Percentiles rank a stretch among this genome's conserved stretches.
These are phyloP conservation scores for Gymnoscopelus braueri DNA, from an alignment of 2,797 vertebrate species.

Conservation along the genomic window DNA sequence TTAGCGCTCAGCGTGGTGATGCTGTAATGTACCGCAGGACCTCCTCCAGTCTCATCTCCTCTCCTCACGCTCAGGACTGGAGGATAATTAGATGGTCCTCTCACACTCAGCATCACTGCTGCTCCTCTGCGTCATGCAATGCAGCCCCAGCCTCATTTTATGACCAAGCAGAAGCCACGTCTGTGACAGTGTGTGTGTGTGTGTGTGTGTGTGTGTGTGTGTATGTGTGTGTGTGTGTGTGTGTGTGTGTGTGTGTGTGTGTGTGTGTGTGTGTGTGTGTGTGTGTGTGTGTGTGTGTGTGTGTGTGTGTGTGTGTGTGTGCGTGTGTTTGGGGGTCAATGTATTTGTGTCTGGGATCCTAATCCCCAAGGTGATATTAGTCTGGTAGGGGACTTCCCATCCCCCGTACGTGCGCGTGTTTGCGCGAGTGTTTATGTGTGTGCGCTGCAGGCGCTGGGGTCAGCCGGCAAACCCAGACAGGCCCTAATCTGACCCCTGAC, in stretches of 20 bases:
- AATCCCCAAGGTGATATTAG: slow-evolving; percentile 86
- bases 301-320: slow-evolving; percentile 22
- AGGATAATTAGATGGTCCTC: slow-evolving; percentile 62
- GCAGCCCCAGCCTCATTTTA: slow-evolving; percentile 59
- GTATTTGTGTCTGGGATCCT: slow-evolving; percentile 80
- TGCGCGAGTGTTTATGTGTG: slow-evolving; percentile 32
- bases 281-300: slow-evolving; percentile 6
- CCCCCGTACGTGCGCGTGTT: slow-evolving; percentile 45
- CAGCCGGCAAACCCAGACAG: slow-evolving; percentile 82
- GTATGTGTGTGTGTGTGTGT: slow-evolving; percentile 6
- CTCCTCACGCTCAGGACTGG: slow-evolving; percentile 43
- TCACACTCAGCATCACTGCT: slow-evolving; percentile 68
- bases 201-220: slow-evolving; percentile 5
- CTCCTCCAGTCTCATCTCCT: slow-evolving; percentile 30
- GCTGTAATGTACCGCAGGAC: not conserved
- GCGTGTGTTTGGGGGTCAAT: slow-evolving; percentile 65
- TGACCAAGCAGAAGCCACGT: slow-evolving; percentile 76
- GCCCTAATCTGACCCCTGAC: slow-evolving; percentile 78
- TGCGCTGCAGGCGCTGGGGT: slow-evolving; percentile 70
- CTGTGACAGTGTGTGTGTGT: slow-evolving; percentile 2
- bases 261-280: slow-evolving; percentile 20
- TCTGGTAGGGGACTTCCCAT: slow-evolving; percentile 66
- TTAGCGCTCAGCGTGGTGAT: slow-evolving; percentile 1
- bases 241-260: slow-evolving; percentile 18
- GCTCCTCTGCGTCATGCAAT: slow-evolving; percentile 52